Evolutionary conservation across 2,113 vertebrate genomes (phyloP), one percentile per base, ranked within the genome.

Genomic region (Atractosteus spatula): DNA sequence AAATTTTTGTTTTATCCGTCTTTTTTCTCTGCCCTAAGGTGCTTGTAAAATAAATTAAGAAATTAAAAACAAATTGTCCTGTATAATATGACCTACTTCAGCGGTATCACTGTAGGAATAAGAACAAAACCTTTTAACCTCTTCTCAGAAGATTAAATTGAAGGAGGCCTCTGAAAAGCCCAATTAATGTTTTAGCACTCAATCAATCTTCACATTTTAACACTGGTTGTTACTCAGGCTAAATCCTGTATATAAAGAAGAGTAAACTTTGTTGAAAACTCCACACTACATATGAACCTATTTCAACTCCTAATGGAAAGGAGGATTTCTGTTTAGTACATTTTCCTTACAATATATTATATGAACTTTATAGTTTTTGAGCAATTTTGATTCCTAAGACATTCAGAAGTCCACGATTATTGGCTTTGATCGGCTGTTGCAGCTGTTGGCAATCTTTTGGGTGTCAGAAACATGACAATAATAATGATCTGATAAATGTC

Each of bases 61-160:
- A 86, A 88, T 81, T 74, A 84, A 74, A 78, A 74, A 77, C 71
- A 83, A 75, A 72, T 83, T 74, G 72, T 56, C 54, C 66, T 71
- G 66, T 70, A 77, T 80, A 75, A 78, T 74, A n/a, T 71, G 68
- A 79, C 71, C 78, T 76, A 79, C 72, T 74, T 84, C 81, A 78
- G 17, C 17, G 17, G 17, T 62, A 71, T 76, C 47, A 17, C 72
- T 72, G 41, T 42, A 74, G 73, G 44, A 82, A 68, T 59, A 70
- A 62, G 73, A 44, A 62, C 70, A 63, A 44, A 17, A 42, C 8
- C 12, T 7, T 66, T 63, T 44, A 7, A 45, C 12, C 41, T 54
- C 0, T 65, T 7, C 10, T 29, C 17, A 29, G 17, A 29, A 29
- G 1, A 29, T 29, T 29, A 29, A 29, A 29, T 29, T 29, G 17